These are phyloP conservation scores for Muscicapa comitata DNA, from an alignment of 2,797 vertebrate genomes.

Conservation along the genomic window DNA sequence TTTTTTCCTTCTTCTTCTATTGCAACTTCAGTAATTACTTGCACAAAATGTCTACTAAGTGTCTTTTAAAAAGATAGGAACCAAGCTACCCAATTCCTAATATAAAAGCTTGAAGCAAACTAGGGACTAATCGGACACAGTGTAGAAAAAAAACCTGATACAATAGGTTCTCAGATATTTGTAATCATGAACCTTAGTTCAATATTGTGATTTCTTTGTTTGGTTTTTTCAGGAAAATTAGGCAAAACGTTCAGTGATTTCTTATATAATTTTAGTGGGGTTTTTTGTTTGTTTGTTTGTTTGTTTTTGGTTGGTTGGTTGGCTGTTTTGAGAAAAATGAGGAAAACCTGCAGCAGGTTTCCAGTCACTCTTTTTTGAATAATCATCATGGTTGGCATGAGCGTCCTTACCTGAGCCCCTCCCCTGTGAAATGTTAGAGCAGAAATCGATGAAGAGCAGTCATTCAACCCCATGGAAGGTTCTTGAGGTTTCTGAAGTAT, in stretches of 20 bases:
- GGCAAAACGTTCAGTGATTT: neutral
- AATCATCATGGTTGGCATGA: neutral
- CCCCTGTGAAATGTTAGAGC: neutral
- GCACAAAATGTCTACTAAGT: neutral
- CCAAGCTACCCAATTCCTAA: neutral
- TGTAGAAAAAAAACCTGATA: neutral
- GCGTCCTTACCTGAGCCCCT: fast-evolving
- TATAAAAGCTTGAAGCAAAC: neutral
- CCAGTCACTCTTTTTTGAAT: neutral
- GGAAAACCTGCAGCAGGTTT: neutral
- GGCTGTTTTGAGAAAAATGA: neutral
- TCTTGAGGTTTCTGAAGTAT: neutral
- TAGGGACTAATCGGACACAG: neutral
- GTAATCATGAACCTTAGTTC: neutral
- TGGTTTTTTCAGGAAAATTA: neutral
- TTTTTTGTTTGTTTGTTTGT: neutral
- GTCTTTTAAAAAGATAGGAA: slow-evolving; percentile 1
- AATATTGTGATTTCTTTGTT: neutral
- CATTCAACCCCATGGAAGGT: neutral
- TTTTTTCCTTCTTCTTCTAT: neutral
- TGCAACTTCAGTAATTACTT: slow-evolving; percentile 10
- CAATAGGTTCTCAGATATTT: neutral
- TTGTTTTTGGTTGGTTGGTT: neutral
- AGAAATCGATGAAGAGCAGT: neutral
- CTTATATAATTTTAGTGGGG: neutral